Conservation (phyloP, 2,888 invertebrate species). For the Lochmaea crataegi region DNA sequence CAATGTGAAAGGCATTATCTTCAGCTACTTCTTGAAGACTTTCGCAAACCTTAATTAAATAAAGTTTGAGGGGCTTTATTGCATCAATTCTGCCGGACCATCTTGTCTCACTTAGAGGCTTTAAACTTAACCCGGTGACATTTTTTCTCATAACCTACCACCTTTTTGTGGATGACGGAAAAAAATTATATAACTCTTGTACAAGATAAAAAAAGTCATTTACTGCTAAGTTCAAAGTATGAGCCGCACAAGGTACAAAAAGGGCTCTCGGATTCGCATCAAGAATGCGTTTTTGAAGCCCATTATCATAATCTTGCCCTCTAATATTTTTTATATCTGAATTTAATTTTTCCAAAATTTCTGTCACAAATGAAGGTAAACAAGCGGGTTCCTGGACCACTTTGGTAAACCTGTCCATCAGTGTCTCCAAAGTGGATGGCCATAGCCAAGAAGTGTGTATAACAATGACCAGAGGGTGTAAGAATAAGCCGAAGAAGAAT, state of each 20-base stretch:
- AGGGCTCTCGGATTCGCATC: constrained; percentile 19
- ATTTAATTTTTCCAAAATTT: constrained; percentile 2
- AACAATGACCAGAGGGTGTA: too few species aligned
- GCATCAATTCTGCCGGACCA: constrained; percentile 26
- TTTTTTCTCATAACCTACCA: constrained; percentile 1
- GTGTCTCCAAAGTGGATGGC: too few species aligned
- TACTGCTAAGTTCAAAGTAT: constrained; percentile 15
- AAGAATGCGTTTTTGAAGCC: constrained; percentile 18
- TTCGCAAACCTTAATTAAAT: too few species aligned
- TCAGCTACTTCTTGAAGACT: too few species aligned
- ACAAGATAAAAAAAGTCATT: constrained; percentile 1
- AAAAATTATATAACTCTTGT: background rate
- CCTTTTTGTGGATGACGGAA: constrained; percentile 2
- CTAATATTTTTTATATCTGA: constrained; percentile 12
- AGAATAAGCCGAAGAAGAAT: too few species aligned
- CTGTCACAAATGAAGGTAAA: too few species aligned
- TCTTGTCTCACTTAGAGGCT: constrained; percentile 26
- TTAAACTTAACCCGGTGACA: constrained; percentile 17
- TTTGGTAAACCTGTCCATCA: too few species aligned
- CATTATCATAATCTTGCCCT: background rate
- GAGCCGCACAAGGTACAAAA: constrained; percentile 26
- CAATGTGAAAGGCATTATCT: too few species aligned
- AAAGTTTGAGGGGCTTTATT: constrained; percentile 1
- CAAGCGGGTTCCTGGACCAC: too few species aligned
- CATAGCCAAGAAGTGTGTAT: too few species aligned